phyloP scores from a whole-genome alignment of 2,113 vertebrate genomes.

The Microtus pennsylvanicus region DNA sequence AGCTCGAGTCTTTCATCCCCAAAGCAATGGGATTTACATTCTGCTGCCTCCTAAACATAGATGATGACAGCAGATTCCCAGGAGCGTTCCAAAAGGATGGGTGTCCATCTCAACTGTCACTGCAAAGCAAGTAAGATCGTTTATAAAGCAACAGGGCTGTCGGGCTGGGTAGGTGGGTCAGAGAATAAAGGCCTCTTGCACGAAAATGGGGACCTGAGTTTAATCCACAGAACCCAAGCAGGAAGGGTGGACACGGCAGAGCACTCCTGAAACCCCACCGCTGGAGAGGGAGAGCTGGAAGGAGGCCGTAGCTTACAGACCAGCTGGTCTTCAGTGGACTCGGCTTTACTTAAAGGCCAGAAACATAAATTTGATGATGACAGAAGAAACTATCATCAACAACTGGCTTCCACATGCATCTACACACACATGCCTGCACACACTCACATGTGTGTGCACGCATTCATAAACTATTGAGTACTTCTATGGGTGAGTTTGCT shows the following conservation, averaged over 20 bases:
- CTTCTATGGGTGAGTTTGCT: neutral
- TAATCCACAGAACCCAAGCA: neutral
- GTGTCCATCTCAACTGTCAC: neutral
- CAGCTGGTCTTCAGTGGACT: neutral
- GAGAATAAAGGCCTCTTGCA: neutral
- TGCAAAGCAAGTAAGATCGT: neutral
- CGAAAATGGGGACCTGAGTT: neutral
- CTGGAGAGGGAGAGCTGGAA: neutral
- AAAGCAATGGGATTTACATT: neutral
- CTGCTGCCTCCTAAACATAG: neutral
- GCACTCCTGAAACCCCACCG: neutral
- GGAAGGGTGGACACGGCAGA: neutral
- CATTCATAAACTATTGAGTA: neutral
- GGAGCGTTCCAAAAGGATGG: neutral
- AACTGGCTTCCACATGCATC: too few species aligned
- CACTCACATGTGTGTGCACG: too few species aligned
- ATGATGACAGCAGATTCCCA: neutral
- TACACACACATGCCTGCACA: too few species aligned
- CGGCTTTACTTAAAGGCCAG: neutral
- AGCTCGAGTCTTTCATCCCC: neutral
- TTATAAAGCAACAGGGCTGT: neutral
- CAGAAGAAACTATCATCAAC: too few species aligned
- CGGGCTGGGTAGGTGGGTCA: neutral
- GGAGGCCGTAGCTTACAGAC: neutral
- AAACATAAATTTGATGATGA: too few species aligned